phyloP scores from a whole-genome alignment of 1,140 invertebrate genomes.

The Berghia stephanieae region DNA sequence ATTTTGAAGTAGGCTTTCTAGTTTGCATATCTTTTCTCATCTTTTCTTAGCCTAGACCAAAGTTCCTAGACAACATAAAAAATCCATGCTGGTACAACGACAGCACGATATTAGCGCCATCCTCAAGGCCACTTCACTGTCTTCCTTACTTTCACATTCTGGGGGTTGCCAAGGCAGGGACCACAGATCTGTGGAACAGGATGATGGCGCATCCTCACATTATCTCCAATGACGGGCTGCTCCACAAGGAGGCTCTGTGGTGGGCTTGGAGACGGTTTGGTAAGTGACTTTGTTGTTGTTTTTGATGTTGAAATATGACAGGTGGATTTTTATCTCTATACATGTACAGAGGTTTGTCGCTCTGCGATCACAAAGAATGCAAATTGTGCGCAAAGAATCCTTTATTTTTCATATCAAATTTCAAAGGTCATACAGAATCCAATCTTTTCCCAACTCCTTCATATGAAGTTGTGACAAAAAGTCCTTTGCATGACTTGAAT shows the following conservation, averaged over 20 bases:
- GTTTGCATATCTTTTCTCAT: neutral
- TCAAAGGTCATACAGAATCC: no score
- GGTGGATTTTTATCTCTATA: no score
- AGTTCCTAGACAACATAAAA: slow-evolving; percentile 37
- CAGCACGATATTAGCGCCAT: slow-evolving; percentile 1
- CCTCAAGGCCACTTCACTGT: slow-evolving; percentile 32
- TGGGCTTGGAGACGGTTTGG: slow-evolving; percentile 58
- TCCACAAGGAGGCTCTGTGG: slow-evolving; percentile 55
- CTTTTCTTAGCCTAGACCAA: slow-evolving; percentile 23
- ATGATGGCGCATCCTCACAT: slow-evolving; percentile 49
- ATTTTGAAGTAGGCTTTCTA: no score
- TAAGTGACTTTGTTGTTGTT: slow-evolving; percentile 14
- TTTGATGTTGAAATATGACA: neutral
- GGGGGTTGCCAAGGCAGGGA: slow-evolving; percentile 54
- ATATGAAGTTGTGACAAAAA: no score
- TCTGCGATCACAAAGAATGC: no score
- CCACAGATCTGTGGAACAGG: slow-evolving; percentile 52
- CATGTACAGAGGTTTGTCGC: no score
- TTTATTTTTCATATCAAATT: no score
- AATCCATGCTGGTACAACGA: slow-evolving; percentile 55
- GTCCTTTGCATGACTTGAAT: no score
- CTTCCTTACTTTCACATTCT: slow-evolving; percentile 56
- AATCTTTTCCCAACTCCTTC: no score
- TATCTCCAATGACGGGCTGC: slow-evolving; percentile 41
- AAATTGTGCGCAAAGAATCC: no score